phyloP scores from a whole-genome alignment of 2,888 invertebrate genomes.

The Apamea sordens region DNA sequence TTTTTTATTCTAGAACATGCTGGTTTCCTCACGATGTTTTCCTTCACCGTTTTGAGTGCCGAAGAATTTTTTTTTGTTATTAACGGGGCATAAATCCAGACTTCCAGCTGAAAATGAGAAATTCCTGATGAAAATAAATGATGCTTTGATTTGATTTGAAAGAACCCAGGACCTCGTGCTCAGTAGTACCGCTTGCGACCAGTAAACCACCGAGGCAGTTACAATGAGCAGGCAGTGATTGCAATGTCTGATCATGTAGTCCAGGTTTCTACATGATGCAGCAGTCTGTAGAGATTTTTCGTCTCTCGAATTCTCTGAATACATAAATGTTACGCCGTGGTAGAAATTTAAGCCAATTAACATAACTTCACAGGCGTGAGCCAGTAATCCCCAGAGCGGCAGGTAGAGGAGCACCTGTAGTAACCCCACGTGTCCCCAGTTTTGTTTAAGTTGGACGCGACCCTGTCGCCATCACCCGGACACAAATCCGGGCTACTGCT shows the following conservation, averaged over 20 bases:
- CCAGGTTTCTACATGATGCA: background rate
- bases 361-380: background rate
- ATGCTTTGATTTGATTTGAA: no score
- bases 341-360: background rate
- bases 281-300: background rate
- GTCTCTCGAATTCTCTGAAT: background rate
- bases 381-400: background rate
- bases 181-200: no score
- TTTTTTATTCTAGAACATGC: no score
- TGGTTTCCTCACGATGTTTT: no score
- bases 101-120: no score
- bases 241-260: background rate
- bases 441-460: background rate
- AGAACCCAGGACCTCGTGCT: no score
- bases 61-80: no score
- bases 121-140: no score
- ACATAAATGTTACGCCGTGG: background rate
- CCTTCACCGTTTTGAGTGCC: no score
- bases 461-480: background rate
- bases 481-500: background rate
- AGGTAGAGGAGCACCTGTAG: background rate
- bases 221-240: no score
- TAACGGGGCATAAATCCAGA: no score
- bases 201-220: no score
- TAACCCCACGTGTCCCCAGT: background rate